These are phyloP conservation scores for Onychorhynchus coronatus DNA, from an alignment of 2,113 vertebrate genomes.

Conservation along the genomic window DNA sequence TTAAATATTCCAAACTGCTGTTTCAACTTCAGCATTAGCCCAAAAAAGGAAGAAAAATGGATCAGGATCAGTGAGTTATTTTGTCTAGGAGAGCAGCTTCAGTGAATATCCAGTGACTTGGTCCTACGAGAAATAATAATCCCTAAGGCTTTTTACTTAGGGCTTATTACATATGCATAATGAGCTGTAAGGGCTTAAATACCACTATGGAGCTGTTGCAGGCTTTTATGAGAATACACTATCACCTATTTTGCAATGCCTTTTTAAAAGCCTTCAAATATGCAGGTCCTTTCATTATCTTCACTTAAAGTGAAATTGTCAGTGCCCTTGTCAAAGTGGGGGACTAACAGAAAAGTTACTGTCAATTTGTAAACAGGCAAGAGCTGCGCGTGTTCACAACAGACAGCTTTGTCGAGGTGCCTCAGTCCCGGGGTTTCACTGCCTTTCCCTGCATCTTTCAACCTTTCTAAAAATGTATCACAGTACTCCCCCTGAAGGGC, in stretches of 20 bases:
- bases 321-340: neutral
- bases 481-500: neutral
- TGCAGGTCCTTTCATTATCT: constrained; percentile 10
- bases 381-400: neutral
- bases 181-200: constrained; percentile 51
- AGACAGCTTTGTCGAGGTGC: neutral
- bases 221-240: constrained; percentile 39
- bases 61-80: neutral
- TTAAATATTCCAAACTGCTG: neutral
- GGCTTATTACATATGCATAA: constrained; percentile 40
- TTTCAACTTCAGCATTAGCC: neutral
- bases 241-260: neutral
- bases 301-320: constrained; percentile 1
- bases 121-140: constrained; percentile 30
- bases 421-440: neutral
- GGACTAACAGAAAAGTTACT: constrained; percentile 5
- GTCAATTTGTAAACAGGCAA: neutral
- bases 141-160: constrained; percentile 39
- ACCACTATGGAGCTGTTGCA: constrained; percentile 13
- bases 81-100: neutral
- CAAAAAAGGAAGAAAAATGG: neutral
- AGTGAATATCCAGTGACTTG: neutral
- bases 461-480: neutral
- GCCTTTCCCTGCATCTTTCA: neutral
- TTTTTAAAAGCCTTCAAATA: constrained; percentile 38